phyloP scores from a whole-genome alignment of 2,888 invertebrate species.

The Amphipoea lucens region DNA sequence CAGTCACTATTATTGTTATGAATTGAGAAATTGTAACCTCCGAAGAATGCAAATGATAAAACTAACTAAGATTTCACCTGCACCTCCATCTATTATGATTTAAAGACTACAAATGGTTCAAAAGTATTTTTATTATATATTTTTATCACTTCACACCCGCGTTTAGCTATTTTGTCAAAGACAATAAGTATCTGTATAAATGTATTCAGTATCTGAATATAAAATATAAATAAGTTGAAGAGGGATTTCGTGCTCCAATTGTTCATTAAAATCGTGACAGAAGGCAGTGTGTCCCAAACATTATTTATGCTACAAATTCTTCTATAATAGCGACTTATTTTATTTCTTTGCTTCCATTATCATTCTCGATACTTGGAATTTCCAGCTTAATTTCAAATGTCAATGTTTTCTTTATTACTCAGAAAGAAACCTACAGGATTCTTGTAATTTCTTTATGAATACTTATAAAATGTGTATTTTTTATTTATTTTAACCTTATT shows the following conservation, averaged over 20 bases:
- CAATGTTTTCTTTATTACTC: constrained; percentile 13
- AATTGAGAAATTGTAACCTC: neutral
- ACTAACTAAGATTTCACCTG: neutral
- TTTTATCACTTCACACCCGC: neutral
- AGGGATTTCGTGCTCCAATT: neutral
- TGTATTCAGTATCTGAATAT: neutral
- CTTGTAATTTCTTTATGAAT: neutral
- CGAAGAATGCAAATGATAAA: neutral
- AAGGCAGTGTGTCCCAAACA: neutral
- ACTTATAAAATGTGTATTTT: neutral
- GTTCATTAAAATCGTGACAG: constrained; percentile 25
- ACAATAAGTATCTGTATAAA: neutral
- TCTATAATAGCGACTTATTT: constrained; percentile 18
- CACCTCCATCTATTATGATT: neutral
- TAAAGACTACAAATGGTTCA: neutral
- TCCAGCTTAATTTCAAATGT: constrained; percentile 16
- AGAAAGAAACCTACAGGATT: neutral
- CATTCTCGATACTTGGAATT: neutral
- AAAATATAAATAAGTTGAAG: constrained; percentile 7
- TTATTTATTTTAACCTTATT: neutral
- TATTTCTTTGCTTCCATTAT: neutral
- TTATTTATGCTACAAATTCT: constrained; percentile 29
- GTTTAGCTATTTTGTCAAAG: neutral
- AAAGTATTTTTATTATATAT: neutral
- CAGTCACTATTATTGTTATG: neutral